Evolutionary conservation across 2,888 invertebrate genomes (phyloP).

Genomic region (Lamellibrachia columna): DNA sequence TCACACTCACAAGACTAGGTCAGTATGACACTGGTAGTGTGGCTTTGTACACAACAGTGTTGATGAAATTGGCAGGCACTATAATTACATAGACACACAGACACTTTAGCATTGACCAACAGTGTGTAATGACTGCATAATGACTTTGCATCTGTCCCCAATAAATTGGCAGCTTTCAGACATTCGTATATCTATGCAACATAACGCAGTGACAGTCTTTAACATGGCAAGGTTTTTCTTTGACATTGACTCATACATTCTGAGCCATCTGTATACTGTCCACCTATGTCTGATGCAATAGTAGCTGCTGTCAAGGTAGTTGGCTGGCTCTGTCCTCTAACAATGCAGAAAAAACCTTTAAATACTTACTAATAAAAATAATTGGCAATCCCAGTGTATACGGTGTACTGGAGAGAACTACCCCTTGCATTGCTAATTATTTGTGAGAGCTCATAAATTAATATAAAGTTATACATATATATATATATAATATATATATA

Average conservation of each 20-base stretch:
- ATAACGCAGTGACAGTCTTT: too few relatives aligned
- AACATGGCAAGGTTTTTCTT: background rate
- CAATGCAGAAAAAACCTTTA: background rate
- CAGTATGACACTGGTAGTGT: background rate
- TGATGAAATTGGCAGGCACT: background rate
- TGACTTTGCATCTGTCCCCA: background rate
- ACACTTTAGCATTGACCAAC: background rate
- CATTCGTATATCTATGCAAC: background rate
- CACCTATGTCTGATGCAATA: background rate
- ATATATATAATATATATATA: too few relatives aligned
- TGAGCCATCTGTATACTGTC: too few relatives aligned
- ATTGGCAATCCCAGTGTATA: background rate
- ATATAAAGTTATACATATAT: too few relatives aligned
- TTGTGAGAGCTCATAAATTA: too few relatives aligned
- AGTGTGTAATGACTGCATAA: background rate
- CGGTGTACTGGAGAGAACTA: too few relatives aligned
- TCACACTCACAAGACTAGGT: background rate
- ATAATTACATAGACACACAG: background rate
- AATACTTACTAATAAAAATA: background rate
- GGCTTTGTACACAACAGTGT: background rate
- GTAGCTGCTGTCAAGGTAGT: background rate
- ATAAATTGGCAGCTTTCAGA: background rate
- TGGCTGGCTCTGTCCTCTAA: background rate
- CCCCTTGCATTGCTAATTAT: too few relatives aligned
- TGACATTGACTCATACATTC: background rate